Evolutionary conservation across 2,888 invertebrate genomes (phyloP).

Genomic region (Peribatodes rhomboidaria): DNA sequence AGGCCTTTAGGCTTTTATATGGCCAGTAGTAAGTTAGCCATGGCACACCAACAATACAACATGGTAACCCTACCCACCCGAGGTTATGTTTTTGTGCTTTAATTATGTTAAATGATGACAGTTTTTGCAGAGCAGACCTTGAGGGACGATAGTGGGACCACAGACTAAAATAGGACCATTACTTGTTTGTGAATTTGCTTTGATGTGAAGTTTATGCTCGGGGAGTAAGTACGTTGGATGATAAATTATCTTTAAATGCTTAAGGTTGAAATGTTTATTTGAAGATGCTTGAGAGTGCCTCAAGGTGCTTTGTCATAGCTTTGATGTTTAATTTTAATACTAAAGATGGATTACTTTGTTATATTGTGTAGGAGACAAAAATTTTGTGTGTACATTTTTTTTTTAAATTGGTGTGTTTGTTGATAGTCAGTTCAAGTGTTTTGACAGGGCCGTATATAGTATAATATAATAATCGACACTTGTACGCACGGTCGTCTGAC

Average conservation of each 20-base stretch:
- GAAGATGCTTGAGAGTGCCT: conserved; percentile 6
- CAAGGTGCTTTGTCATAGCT: neutral
- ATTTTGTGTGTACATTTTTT: too few relatives aligned
- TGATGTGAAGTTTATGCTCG: conserved; percentile 18
- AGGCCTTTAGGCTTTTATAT: too few relatives aligned
- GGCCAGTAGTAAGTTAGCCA: too few relatives aligned
- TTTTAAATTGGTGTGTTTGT: too few relatives aligned
- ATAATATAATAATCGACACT: too few relatives aligned
- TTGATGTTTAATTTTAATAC: conserved; percentile 11
- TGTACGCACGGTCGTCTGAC: too few relatives aligned
- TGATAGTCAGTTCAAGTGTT: too few relatives aligned
- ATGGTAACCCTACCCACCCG: conserved; percentile 21
- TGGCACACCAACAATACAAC: too few relatives aligned
- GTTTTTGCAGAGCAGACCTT: conserved; percentile 34
- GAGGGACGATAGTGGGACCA: conserved; percentile 29
- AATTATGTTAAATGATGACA: conserved; percentile 36
- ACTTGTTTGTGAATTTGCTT: conserved; percentile 19
- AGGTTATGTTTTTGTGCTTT: conserved; percentile 32
- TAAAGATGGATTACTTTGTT: too few relatives aligned
- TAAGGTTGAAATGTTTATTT: conserved; percentile 8
- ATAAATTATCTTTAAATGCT: conserved; percentile 6
- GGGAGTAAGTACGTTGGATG: conserved; percentile 7
- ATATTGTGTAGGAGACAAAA: too few relatives aligned
- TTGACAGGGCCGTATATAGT: too few relatives aligned
- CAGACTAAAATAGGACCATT: conserved; percentile 10